phyloP scores from a whole-genome alignment of 2,888 invertebrate species.

The Drosophila paracracens region DNA sequence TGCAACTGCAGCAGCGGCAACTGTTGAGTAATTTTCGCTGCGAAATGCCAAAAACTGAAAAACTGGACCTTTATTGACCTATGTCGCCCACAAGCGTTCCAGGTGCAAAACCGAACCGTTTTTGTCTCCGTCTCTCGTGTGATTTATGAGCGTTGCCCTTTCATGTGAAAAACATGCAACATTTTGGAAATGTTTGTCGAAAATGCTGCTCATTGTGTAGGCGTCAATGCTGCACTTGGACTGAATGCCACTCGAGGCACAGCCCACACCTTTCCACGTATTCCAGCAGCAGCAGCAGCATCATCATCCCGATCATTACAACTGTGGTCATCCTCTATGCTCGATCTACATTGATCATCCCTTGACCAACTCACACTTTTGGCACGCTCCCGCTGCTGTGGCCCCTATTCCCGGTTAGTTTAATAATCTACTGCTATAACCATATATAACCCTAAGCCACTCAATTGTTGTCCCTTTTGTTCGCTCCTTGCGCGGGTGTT shows the following conservation, averaged over 20 bases:
- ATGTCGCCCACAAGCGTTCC: constrained; percentile 70
- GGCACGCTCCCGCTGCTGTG: constrained; percentile 61
- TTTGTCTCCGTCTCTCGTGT: constrained; percentile 28
- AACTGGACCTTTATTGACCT: constrained; percentile 35
- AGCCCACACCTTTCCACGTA: constrained; percentile 57
- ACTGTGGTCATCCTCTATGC: constrained; percentile 59
- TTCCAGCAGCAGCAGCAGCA: constrained; percentile 28
- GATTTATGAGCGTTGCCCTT: constrained; percentile 70
- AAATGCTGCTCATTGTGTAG: constrained; percentile 63
- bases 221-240: constrained; percentile 61
- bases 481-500: constrained; percentile 43
- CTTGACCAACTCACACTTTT: constrained; percentile 68
- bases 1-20: constrained; percentile 42
- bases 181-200: constrained; percentile 19
- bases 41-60: neutral
- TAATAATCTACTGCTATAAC: constrained; percentile 28
- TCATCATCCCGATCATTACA: constrained; percentile 24
- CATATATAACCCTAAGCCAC: constrained; percentile 48
- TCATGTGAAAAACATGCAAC: constrained; percentile 48
- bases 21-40: constrained; percentile 71
- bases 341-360: constrained; percentile 38
- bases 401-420: constrained; percentile 34
- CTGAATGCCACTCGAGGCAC: constrained; percentile 60
- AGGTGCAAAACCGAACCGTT: constrained; percentile 60
- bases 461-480: constrained; percentile 31